Conservation (phyloP, 2,797 vertebrate species). For the Dendrocincla fuliginosa region DNA sequence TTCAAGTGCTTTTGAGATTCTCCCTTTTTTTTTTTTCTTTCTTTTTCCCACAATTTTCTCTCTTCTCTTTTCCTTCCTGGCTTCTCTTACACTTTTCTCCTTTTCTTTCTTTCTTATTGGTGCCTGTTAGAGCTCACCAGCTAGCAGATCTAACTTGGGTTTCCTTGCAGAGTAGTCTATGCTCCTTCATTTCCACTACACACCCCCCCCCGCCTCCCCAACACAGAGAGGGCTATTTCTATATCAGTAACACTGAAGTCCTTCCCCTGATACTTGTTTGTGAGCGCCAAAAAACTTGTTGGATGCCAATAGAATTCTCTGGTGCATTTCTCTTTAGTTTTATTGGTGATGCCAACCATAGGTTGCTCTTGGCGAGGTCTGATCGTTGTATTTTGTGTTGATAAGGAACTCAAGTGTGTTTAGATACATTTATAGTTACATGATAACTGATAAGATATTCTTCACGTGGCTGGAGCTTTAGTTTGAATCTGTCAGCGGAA, state of each 20-base stretch:
- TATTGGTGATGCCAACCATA: background rate
- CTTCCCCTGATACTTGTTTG: background rate
- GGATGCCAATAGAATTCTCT: background rate
- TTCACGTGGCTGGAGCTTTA: background rate
- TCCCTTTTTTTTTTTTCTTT: no score
- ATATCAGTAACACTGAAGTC: background rate
- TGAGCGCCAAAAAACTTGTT: background rate
- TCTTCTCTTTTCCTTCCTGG: background rate
- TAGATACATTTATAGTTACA: background rate
- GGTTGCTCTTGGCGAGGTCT: background rate
- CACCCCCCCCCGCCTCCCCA: no score
- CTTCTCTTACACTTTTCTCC: background rate
- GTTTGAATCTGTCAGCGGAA: background rate
- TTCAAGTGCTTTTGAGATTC: background rate
- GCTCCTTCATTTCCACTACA: background rate
- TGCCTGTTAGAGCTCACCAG: background rate
- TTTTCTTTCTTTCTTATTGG: background rate
- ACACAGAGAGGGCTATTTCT: background rate
- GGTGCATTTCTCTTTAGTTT: background rate
- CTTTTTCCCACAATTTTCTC: background rate
- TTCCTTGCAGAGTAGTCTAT: background rate
- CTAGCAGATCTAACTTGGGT: background rate
- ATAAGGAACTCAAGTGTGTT: background rate
- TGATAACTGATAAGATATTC: background rate
- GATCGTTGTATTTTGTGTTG: background rate